Evolutionary conservation across 1,140 invertebrate genomes (phyloP), one percentile per base, ranked within the genome.

Genomic region (Hydropsyche tenuis): DNA sequence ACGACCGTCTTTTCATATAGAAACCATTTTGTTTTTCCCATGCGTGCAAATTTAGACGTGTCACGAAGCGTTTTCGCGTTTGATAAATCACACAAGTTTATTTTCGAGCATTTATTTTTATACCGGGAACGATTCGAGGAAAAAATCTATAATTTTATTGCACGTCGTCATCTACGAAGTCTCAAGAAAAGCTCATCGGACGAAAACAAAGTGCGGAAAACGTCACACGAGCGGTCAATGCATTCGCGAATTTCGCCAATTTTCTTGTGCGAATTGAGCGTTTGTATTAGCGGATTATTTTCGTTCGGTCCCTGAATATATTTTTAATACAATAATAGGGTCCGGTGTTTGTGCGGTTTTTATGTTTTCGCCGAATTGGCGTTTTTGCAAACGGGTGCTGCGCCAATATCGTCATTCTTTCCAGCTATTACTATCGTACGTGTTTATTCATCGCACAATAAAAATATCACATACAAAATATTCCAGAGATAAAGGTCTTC

Each of bases 401-500:
- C n/a, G n/a, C n/a, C n/a, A 60, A 25, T 4, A 23, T 60, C 56
- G 9, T 25, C 11, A 14, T 25, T 60, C 56, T 60, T 60, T 60
- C 20, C 22, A 14, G 14, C 12, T 25, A 25, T 60, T 60, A 60
- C 12, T 60, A 5, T 60, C 11, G 56, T 60, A 60, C 56, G 56
- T 60, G 56, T 60, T 60, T 60, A 23, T 60, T 37, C 3, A 25
- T 14, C 63, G 9, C 6, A 65, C 14, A 43, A 65, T 43, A 43
- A 65, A 65, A 65, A 43, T 65, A 27, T 16, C 22, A 1, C 11
- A 27, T 63, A 63, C 27, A 63, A 63, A 65, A 65, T 65, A 46
- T 65, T 43, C 23, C 53, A 3, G 11, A 23, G 16, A 48, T 48
- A 48, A 9, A 20, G 56, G 56, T 14, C 9, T 27, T 27, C 22